Conservation (phyloP, 2,888 invertebrate species). For the Glaucopsyche alexis region DNA sequence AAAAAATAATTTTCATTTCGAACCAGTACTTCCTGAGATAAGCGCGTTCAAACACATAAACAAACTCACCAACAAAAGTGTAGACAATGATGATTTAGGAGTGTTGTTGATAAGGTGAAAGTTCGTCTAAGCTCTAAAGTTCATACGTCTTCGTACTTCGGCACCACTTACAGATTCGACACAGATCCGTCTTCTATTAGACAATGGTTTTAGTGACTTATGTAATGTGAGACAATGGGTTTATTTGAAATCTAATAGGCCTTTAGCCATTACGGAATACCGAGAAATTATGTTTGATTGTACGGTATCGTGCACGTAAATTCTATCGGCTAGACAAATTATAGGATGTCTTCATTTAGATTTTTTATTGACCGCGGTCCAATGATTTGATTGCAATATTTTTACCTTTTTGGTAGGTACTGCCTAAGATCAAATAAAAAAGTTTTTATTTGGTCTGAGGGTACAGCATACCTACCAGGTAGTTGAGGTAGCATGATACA, state of each 20-base stretch:
- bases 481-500: no score
- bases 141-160: conserved; percentile 12
- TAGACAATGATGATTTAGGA: conserved; percentile 9
- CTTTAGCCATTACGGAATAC: conserved; percentile 21
- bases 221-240: conserved; percentile 33
- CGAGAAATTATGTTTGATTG: conserved; percentile 5
- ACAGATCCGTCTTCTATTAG: conserved; percentile 37
- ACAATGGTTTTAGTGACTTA: conserved; percentile 37
- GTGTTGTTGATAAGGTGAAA: conserved; percentile 15
- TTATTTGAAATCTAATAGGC: conserved; percentile 26
- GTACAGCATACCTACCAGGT: no score
- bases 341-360: neutral
- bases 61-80: no score
- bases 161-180: conserved; percentile 39
- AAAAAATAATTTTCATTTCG: no score
- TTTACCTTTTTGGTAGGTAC: neutral
- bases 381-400: neutral
- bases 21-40: no score
- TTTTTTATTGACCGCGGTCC: neutral
- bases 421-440: no score
- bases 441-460: no score
- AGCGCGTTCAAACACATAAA: no score
- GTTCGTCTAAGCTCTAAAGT: conserved; percentile 4
- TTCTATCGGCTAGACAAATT: neutral
- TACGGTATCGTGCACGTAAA: conserved; percentile 5